Conservation (phyloP, 2,113 vertebrate genomes). For the Glaucidium brasilianum region DNA sequence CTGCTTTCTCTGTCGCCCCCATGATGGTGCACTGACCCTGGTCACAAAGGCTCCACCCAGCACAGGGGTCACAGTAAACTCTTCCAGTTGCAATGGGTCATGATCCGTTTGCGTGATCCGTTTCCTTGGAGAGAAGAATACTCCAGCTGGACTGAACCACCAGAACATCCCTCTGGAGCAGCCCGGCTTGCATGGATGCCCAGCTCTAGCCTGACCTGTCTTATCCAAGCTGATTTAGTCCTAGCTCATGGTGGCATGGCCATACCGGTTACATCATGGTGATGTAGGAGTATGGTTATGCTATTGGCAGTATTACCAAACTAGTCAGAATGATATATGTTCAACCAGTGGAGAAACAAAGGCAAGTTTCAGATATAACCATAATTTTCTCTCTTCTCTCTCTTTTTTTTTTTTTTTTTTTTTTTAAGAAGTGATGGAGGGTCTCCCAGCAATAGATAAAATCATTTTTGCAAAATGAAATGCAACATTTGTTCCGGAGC, state of each 20-base stretch:
- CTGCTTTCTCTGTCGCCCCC: not conserved
- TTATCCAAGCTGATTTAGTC: not conserved
- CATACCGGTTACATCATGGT: not conserved
- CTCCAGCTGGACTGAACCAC: not conserved
- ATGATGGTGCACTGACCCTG: fast-evolving
- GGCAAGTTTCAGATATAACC: not conserved
- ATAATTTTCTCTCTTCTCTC: not conserved
- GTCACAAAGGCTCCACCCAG: not conserved
- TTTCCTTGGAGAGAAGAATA: not conserved
- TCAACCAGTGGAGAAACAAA: not conserved
- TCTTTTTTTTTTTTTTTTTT: not conserved
- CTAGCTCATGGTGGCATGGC: not conserved
- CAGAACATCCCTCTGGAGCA: not conserved
- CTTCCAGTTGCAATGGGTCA: not conserved
- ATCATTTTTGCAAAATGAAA: slow-evolving; percentile 36
- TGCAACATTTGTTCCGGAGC: slow-evolving; percentile 19
- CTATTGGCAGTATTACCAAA: not conserved
- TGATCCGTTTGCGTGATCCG: not conserved
- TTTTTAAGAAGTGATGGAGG: not conserved
- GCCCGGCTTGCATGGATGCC: fast-evolving
- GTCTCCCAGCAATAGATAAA: slow-evolving; percentile 44
- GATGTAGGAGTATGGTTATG: not conserved
- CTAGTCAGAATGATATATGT: not conserved
- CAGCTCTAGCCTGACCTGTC: not conserved
- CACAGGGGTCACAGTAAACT: not conserved